Evolutionary conservation across 2,888 invertebrate genomes (phyloP).

Genomic region (Synergus itoensis): DNA sequence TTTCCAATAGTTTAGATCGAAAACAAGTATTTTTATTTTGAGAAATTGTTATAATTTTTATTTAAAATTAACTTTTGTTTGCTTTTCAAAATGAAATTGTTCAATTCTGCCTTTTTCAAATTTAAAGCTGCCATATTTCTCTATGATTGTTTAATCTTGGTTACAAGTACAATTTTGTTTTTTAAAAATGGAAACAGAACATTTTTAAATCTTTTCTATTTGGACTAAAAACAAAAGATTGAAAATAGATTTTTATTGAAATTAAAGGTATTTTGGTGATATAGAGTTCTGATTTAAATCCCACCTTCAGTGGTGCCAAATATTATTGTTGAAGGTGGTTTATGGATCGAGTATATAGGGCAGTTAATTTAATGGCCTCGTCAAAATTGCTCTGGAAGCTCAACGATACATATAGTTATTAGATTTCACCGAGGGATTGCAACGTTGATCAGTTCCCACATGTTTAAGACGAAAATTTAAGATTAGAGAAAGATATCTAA

Average conservation of each 20-base stretch:
- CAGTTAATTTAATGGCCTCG: slow-evolving; percentile 63
- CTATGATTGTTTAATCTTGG: too few relatives aligned
- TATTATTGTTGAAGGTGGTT: not conserved
- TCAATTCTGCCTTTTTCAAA: too few relatives aligned
- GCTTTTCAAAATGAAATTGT: too few relatives aligned
- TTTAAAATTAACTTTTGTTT: too few relatives aligned
- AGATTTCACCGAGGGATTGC: slow-evolving; percentile 44
- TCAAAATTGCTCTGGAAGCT: slow-evolving; percentile 55
- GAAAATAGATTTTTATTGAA: not conserved
- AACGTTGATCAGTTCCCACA: slow-evolving; percentile 42
- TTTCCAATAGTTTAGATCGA: too few relatives aligned
- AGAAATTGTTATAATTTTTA: too few relatives aligned
- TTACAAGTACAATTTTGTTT: too few relatives aligned
- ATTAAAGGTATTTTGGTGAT: not conserved
- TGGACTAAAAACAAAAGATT: not conserved
- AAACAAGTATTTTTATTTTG: too few relatives aligned
- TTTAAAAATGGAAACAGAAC: too few relatives aligned
- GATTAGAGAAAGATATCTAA: slow-evolving; percentile 17
- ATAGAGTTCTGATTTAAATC: too few relatives aligned
- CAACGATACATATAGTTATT: slow-evolving; percentile 46
- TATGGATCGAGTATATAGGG: slow-evolving; percentile 50
- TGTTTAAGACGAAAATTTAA: slow-evolving; percentile 47
- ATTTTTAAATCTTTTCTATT: not conserved
- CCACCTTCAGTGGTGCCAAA: not conserved
- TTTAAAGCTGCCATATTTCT: too few relatives aligned